phyloP scores from a whole-genome alignment of 1,140 invertebrate species.

The Penaeus vannamei region DNA sequence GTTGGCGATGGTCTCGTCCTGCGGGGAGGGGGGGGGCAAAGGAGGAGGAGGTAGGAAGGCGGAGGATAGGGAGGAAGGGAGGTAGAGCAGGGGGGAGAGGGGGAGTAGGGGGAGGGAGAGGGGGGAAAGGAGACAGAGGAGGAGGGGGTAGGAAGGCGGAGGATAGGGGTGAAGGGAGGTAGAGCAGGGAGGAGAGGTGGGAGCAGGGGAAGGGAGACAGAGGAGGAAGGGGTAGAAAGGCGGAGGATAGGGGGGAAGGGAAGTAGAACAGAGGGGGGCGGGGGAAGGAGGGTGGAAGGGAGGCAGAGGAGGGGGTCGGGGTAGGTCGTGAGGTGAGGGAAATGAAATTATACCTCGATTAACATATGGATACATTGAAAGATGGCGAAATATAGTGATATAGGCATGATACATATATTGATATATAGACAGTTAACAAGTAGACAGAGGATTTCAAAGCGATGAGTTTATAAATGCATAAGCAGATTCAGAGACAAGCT shows the following conservation, averaged over 20 bases:
- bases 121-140: too few species aligned
- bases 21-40: background rate
- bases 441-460: too few species aligned
- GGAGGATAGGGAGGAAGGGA: background rate
- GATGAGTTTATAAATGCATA: too few species aligned
- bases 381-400: too few species aligned
- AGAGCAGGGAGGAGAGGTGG: too few species aligned
- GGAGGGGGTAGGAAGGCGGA: background rate
- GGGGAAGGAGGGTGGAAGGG: background rate
- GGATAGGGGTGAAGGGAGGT: background rate
- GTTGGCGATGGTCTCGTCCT: constrained; percentile 64
- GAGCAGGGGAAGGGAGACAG: background rate
- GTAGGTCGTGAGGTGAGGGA: too few species aligned
- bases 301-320: background rate
- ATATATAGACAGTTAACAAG: too few species aligned
- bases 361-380: too few species aligned
- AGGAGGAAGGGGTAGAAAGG: background rate
- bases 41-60: background rate
- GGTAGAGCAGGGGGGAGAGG: background rate
- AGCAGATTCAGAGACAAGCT: too few species aligned
- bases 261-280: background rate
- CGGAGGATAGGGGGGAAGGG: too few species aligned
- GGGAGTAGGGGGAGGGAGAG: background rate
- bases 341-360: too few species aligned
- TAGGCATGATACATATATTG: too few species aligned